These are phyloP conservation scores for Limnephilus rhombicus DNA, from an alignment of 2,888 invertebrate genomes.

Conservation along the genomic window DNA sequence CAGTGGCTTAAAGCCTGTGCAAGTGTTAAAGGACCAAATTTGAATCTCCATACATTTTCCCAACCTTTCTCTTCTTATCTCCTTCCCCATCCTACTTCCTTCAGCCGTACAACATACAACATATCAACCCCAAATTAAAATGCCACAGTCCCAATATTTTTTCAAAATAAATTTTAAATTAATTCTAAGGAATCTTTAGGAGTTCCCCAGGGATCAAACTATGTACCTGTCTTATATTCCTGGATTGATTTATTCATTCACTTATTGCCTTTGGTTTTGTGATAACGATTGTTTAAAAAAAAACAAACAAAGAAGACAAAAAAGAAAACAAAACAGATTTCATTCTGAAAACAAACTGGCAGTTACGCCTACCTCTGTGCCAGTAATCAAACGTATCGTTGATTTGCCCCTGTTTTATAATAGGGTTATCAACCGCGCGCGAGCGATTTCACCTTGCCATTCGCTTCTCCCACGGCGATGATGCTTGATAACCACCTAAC, in stretches of 20 bases:
- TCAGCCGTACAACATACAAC: too few relatives aligned
- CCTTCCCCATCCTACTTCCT: background rate
- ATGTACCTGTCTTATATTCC: background rate
- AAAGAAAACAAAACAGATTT: too few relatives aligned
- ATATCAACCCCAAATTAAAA: background rate
- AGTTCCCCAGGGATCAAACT: background rate
- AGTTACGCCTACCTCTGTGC: background rate
- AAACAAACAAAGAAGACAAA: too few relatives aligned
- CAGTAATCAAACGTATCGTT: background rate
- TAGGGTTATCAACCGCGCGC: background rate
- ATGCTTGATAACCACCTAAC: background rate
- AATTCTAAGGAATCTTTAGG: background rate
- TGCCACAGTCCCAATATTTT: background rate
- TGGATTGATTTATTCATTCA: too few relatives aligned
- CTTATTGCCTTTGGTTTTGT: too few relatives aligned
- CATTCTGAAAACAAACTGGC: background rate
- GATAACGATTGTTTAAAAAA: too few relatives aligned
- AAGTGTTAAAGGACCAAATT: background rate
- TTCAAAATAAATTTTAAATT: background rate
- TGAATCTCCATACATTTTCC: background rate
- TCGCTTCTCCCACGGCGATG: slow-evolving; percentile 30
- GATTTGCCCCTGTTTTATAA: slow-evolving; percentile 1
- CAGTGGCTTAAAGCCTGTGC: background rate
- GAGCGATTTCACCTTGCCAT: slow-evolving; percentile 29
- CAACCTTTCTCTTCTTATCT: background rate